These are phyloP conservation scores for Phyllopteryx taeniolatus DNA, from an alignment of 2,113 vertebrate genomes.

Conservation along the genomic window DNA sequence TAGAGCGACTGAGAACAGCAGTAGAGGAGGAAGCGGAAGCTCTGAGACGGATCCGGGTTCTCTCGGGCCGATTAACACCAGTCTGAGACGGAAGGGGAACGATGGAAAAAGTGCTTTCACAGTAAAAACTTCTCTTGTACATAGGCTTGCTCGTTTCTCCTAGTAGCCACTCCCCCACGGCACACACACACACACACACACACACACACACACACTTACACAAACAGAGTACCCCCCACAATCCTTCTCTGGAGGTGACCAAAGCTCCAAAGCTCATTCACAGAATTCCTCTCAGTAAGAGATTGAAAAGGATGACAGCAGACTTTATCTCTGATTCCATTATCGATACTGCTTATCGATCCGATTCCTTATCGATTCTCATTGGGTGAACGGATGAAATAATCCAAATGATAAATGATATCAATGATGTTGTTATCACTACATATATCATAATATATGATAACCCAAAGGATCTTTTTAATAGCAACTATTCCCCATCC, in stretches of 20 bases:
- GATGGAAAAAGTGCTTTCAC: conserved; percentile 73
- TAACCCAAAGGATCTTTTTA: too few relatives aligned
- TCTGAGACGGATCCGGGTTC: conserved; percentile 48
- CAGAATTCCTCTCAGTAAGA: conserved; percentile 41
- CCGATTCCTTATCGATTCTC: too few relatives aligned
- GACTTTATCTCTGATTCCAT: neutral
- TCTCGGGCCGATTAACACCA: conserved; percentile 67
- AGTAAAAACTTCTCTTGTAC: conserved; percentile 75
- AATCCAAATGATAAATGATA: too few relatives aligned
- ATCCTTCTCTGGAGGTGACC: conserved; percentile 54
- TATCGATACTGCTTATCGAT: too few relatives aligned
- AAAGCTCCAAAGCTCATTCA: conserved; percentile 67
- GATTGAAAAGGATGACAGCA: neutral
- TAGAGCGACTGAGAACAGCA: conserved; percentile 65
- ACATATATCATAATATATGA: too few relatives aligned
- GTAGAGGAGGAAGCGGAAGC: conserved; percentile 42
- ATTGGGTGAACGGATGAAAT: too few relatives aligned
- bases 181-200: neutral
- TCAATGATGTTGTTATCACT: too few relatives aligned
- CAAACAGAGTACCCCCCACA: too few relatives aligned
- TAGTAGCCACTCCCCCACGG: conserved; percentile 3
- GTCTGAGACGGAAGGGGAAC: conserved; percentile 65
- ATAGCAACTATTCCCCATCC: too few relatives aligned
- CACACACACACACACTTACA: neutral
- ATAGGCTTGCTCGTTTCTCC: conserved; percentile 58